These are phyloP conservation scores for Lepidostoma basale DNA, from an alignment of 1,140 invertebrate species.

Conservation along the genomic window DNA sequence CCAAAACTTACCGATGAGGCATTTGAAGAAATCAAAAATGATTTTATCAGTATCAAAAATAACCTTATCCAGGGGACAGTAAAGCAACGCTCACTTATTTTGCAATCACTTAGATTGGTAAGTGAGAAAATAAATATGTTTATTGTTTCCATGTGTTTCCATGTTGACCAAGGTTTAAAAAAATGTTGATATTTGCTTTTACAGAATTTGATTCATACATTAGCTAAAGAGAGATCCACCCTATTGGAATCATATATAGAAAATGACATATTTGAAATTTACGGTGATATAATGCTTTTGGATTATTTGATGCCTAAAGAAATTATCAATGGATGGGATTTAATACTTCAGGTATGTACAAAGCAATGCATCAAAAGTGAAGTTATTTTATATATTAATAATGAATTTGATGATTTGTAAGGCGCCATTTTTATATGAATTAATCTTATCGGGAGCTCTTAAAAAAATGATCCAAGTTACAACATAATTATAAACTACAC, in stretches of 20 bases:
- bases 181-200: slow-evolving; percentile 21
- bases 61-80: slow-evolving; percentile 29
- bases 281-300: slow-evolving; percentile 18
- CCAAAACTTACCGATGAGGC: slow-evolving; percentile 3
- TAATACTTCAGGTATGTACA: slow-evolving; percentile 38
- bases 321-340: slow-evolving; percentile 44
- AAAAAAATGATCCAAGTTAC: too few species aligned
- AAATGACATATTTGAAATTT: slow-evolving; percentile 42
- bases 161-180: too few species aligned
- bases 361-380: not conserved
- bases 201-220: slow-evolving; percentile 42
- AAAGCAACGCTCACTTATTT: slow-evolving; percentile 35
- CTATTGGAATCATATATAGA: slow-evolving; percentile 33
- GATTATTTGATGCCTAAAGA: slow-evolving; percentile 36
- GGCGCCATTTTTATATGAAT: too few species aligned
- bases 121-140: slow-evolving; percentile 8
- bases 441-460: not conserved
- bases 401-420: not conserved
- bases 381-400: not conserved
- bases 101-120: slow-evolving; percentile 41
- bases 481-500: not conserved
- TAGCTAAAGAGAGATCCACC: slow-evolving; percentile 40
- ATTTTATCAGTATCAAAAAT: slow-evolving; percentile 29
- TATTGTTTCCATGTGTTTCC: too few species aligned
- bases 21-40: slow-evolving; percentile 21